phyloP scores from a whole-genome alignment of 2,888 invertebrate species.

The Ecdyonurus torrentis region DNA sequence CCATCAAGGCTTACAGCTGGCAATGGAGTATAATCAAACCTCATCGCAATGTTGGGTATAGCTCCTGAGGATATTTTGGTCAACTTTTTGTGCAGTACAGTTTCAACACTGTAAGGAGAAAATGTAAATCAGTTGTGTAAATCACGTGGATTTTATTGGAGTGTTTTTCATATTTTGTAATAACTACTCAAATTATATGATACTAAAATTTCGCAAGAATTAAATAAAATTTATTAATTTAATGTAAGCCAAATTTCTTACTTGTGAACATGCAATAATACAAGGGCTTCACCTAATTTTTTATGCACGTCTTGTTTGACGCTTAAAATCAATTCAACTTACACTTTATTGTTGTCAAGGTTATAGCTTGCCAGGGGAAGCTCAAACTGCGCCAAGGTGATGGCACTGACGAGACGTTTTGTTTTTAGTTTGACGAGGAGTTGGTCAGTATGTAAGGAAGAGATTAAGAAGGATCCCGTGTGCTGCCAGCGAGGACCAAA shows the following conservation, averaged over 20 bases:
- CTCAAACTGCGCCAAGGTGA: constrained; percentile 30
- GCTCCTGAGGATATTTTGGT: constrained; percentile 12
- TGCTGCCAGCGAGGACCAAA: constrained; percentile 28
- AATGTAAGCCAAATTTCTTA: too few species aligned
- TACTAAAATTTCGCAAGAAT: too few species aligned
- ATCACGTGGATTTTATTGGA: too few species aligned
- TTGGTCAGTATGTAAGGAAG: constrained; percentile 27
- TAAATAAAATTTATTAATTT: too few species aligned
- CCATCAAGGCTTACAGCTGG: constrained; percentile 25
- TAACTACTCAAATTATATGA: not conserved
- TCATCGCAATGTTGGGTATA: constrained; percentile 24
- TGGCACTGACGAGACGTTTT: constrained; percentile 30
- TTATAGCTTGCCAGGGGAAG: constrained; percentile 28
- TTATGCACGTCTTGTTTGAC: too few species aligned
- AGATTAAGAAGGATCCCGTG: constrained; percentile 31
- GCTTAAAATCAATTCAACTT: too few species aligned
- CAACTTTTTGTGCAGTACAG: constrained; percentile 25
- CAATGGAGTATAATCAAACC: constrained; percentile 29
- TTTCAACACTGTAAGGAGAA: constrained; percentile 24
- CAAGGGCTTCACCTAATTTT: too few species aligned
- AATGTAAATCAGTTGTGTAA: too few species aligned
- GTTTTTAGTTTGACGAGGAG: constrained; percentile 30
- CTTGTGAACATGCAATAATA: not conserved
- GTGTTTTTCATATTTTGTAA: not conserved
- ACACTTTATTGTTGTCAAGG: constrained; percentile 27